phyloP scores from a whole-genome alignment of 1,140 invertebrate species.

The Atopsyche davidsoni region DNA sequence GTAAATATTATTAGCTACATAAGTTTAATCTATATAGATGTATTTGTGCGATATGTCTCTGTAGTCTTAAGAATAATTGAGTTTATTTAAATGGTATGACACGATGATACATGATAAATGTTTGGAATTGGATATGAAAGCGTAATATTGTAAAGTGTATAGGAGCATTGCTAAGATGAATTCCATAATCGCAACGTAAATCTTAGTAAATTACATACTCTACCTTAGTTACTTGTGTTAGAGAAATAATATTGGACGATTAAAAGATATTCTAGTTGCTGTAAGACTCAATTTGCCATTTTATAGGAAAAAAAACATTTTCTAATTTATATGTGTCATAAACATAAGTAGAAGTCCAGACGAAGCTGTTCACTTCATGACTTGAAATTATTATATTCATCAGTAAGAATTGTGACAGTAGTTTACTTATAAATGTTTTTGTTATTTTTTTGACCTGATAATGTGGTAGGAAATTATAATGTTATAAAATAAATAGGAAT shows the following conservation, averaged over 20 bases:
- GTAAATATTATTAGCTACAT: too few species aligned
- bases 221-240: slow-evolving; percentile 6
- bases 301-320: slow-evolving; percentile 11
- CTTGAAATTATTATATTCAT: slow-evolving; percentile 5
- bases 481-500: slow-evolving; percentile 24
- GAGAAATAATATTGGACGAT: slow-evolving; percentile 13
- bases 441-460: slow-evolving; percentile 30
- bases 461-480: slow-evolving; percentile 25
- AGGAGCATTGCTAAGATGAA: slow-evolving; percentile 20
- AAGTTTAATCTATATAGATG: slow-evolving; percentile 17
- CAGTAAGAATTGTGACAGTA: slow-evolving; percentile 21
- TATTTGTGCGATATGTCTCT: slow-evolving; percentile 21
- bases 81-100: slow-evolving; percentile 21
- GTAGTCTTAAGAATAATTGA: background rate
- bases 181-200: slow-evolving; percentile 21
- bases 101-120: slow-evolving; percentile 22
- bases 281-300: slow-evolving; percentile 16
- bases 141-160: slow-evolving; percentile 25
- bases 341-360: slow-evolving; percentile 1
- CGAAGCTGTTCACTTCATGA: slow-evolving; percentile 17
- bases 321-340: slow-evolving; percentile 19
- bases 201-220: slow-evolving; percentile 12
- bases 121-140: slow-evolving; percentile 26
- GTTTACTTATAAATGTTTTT: slow-evolving; percentile 19
- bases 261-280: slow-evolving; percentile 16